Base-by-base conservation (phyloP, 1,140 invertebrate species). In the Drosophila willistoni region DNA sequence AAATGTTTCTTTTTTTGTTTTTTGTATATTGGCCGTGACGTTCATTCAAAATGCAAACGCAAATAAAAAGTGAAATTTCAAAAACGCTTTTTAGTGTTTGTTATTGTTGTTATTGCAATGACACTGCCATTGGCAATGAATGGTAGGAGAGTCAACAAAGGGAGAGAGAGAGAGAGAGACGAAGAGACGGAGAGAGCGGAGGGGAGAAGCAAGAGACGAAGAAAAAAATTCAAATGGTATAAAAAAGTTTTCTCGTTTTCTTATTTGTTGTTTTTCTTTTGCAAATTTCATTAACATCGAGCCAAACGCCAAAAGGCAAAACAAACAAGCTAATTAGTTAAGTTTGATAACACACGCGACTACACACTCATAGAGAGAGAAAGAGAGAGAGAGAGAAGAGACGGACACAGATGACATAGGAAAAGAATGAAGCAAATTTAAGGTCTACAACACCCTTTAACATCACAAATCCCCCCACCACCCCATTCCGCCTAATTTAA, bases 261-360 rank as follows among this genome's bases (percentile, higher is more conserved):
- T 10, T 51, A 51, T 51, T 51, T 51, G 44, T 51, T 51, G 7
- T 19, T 19, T 51, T 51, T 51, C 17, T 51, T 51, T 51, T 51
- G 44, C 17, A 51, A 51, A 51, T 51, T 51, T 67, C 64, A 67
- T 67, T 67, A 56, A 36, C 55, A 67, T 17, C 41, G 42, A 51
- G 41, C 41, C 41, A n/a, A 44, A 56, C 17, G 51, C 34, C 19
- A 55, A 36, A 64, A 12, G n/a, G 29, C 36, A 69, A 64, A 71
- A 69, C 51, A 78, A 79, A 61, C 69, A 79, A 68, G 76, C 76
- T 68, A 79, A 79, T 79, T 73, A 79, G 73, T 72, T 62, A 25
- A 47, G 76, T 72, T 78, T 79, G 60, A 73, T 68, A 68, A 62
- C 57, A 76, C 39, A 61, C 62, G 14, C 36, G 36, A 39, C 12